phyloP scores from a whole-genome alignment of 2,888 invertebrate genomes.

The Aplocera efformata region DNA sequence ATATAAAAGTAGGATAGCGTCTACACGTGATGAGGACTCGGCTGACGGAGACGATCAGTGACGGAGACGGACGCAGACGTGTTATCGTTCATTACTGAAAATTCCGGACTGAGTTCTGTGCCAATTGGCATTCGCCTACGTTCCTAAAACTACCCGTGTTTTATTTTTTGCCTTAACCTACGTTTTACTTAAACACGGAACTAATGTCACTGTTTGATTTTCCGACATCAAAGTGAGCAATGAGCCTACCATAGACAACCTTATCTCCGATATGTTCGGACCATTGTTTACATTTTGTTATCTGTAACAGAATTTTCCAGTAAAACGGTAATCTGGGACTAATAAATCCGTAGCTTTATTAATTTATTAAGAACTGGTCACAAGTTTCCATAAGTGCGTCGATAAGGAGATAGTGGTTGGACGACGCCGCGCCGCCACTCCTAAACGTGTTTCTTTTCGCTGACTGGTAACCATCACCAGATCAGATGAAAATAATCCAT shows the following conservation, averaged over 20 bases:
- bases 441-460: constrained; percentile 39
- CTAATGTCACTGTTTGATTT: too few relatives aligned
- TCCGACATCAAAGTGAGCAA: too few relatives aligned
- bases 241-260: too few relatives aligned
- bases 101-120: constrained; percentile 41
- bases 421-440: constrained; percentile 33
- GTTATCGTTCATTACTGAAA: constrained; percentile 33
- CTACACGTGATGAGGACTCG: constrained; percentile 26
- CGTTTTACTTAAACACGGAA: too few relatives aligned
- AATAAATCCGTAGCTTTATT: constrained; percentile 28
- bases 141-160: constrained; percentile 32
- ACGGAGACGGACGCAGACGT: constrained; percentile 7
- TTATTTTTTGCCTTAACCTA: constrained; percentile 20
- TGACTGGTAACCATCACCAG: constrained; percentile 30
- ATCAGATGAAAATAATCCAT: constrained; percentile 20
- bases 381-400: constrained; percentile 60
- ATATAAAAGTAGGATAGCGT: constrained; percentile 14
- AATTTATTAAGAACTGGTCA: constrained; percentile 43
- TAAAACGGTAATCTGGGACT: background rate
- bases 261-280: too few relatives aligned
- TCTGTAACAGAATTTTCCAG: background rate
- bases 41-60: constrained; percentile 19
- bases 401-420: constrained; percentile 46
- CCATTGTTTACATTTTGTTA: constrained; percentile 1
- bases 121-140: constrained; percentile 54